A percentile compares a stretch with the other conserved stretches of the same genome.
Conservation (phyloP, 2,113 vertebrate genomes). For the Cyprinodon tularosa region DNA sequence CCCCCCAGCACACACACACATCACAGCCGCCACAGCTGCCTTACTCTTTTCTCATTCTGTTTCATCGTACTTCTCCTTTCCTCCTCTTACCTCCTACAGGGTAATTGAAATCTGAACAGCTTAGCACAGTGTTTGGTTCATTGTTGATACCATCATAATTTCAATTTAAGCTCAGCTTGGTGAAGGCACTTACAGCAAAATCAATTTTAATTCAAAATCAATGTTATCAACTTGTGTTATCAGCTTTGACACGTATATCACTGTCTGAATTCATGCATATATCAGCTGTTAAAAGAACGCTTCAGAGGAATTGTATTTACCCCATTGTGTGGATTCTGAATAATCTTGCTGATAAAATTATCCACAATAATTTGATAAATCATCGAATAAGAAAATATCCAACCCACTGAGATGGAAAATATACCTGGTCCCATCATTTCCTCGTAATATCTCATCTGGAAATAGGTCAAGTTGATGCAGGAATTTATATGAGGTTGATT, state of each 20-base stretch:
- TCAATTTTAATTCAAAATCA: constrained; percentile 15
- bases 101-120: constrained; percentile 67
- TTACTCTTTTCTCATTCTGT: constrained; percentile 61
- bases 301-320: constrained; percentile 43
- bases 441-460: constrained; percentile 54
- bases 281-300: constrained; percentile 31
- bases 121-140: constrained; percentile 48
- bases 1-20: constrained; percentile 5
- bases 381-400: constrained; percentile 13
- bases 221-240: constrained; percentile 24
- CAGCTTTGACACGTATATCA: constrained; percentile 16
- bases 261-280: constrained; percentile 17
- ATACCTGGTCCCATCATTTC: constrained; percentile 41
- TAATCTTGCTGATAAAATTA: constrained; percentile 51
- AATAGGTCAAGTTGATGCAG: constrained; percentile 68
- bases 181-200: constrained; percentile 19
- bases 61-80: constrained; percentile 51
- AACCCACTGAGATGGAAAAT: constrained; percentile 37
- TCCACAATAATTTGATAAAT: constrained; percentile 24
- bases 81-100: constrained; percentile 57
- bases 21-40: background rate
- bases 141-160: constrained; percentile 35
- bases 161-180: constrained; percentile 20
- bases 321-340: constrained; percentile 32
- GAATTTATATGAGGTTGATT: constrained; percentile 68